phyloP scores from a whole-genome alignment of 2,888 invertebrate species.

The Drosophila paramelanica region DNA sequence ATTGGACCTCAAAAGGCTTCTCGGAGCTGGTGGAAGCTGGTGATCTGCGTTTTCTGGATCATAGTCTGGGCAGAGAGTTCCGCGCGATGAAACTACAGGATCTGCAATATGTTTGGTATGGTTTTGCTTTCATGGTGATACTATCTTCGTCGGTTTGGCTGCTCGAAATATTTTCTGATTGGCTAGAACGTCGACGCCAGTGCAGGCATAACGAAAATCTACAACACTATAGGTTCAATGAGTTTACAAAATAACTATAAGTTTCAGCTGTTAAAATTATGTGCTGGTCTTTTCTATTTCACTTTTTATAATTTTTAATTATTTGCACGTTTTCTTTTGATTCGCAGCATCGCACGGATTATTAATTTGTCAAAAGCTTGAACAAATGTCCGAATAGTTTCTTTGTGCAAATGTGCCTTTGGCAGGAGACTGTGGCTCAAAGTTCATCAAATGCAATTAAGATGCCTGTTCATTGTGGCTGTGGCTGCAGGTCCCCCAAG shows the following conservation, averaged over 20 bases:
- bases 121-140: constrained; percentile 56
- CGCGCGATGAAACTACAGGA: constrained; percentile 73
- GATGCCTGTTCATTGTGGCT: constrained; percentile 78
- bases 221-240: not conserved
- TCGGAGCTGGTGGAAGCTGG: constrained; percentile 69
- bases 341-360: constrained; percentile 6
- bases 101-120: constrained; percentile 73
- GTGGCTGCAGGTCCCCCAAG: constrained; percentile 66
- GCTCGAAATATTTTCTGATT: constrained; percentile 41
- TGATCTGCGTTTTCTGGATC: constrained; percentile 61
- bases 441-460: constrained; percentile 84
- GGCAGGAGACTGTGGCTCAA: constrained; percentile 72
- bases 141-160: constrained; percentile 57
- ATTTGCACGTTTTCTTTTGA: constrained; percentile 12
- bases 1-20: constrained; percentile 67
- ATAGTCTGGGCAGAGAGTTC: constrained; percentile 58
- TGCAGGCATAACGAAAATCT: not conserved
- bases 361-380: constrained; percentile 49
- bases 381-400: constrained; percentile 15
- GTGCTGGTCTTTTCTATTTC: too few species aligned
- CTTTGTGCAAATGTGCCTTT: constrained; percentile 56
- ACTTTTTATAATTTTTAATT: constrained; percentile 1
- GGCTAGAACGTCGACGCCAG: not conserved
- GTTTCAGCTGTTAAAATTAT: not conserved
- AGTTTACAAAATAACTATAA: not conserved